These are phyloP conservation scores for Percopsis transmontana DNA, from an alignment of 2,113 vertebrate genomes.

Conservation along the genomic window DNA sequence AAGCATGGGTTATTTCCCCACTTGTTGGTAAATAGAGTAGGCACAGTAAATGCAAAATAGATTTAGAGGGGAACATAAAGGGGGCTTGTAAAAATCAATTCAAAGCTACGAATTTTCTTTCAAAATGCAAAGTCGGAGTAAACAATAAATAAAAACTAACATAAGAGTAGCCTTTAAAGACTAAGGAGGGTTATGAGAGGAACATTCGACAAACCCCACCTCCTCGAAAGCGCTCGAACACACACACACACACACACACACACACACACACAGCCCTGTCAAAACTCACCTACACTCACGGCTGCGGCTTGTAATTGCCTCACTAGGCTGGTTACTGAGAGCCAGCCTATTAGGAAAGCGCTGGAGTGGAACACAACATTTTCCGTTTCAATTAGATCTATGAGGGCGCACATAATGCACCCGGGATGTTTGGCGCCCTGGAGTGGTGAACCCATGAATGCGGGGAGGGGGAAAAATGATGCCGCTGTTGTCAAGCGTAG, in stretches of 20 bases:
- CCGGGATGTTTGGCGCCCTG: constrained; percentile 54
- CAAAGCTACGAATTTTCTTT: too few species aligned
- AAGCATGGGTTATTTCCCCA: too few species aligned
- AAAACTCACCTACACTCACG: constrained; percentile 41
- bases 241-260: neutral
- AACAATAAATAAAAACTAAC: too few species aligned
- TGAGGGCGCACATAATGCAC: constrained; percentile 76
- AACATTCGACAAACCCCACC: neutral
- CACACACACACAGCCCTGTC: constrained; percentile 5
- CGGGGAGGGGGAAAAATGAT: constrained; percentile 27
- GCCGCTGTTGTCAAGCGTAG: constrained; percentile 12
- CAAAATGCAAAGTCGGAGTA: too few species aligned
- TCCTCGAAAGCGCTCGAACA: neutral
- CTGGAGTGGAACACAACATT: constrained; percentile 80
- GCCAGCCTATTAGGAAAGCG: constrained; percentile 73
- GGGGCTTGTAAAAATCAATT: too few species aligned
- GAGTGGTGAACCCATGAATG: constrained; percentile 62
- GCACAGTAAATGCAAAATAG: too few species aligned
- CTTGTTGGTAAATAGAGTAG: too few species aligned
- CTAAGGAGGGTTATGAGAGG: neutral
- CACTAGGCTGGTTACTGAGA: constrained; percentile 64
- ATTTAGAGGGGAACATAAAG: neutral
- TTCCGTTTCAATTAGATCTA: constrained; percentile 83
- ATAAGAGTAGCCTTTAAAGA: neutral
- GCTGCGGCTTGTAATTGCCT: constrained; percentile 69